Conservation (phyloP, 2,797 vertebrate species). For the Lemur catta region DNA sequence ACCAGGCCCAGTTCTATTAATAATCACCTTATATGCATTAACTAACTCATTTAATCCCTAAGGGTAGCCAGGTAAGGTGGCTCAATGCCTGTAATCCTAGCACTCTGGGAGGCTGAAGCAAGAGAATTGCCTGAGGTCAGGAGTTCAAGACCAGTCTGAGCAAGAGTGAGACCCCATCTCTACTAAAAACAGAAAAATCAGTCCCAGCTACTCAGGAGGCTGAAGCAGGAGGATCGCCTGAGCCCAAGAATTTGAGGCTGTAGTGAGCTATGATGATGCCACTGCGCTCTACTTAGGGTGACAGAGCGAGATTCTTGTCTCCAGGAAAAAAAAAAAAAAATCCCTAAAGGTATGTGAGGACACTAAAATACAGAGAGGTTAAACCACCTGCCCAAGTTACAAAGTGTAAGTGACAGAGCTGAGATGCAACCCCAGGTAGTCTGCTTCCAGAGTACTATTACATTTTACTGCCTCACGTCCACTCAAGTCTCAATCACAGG, state of each 20-base stretch:
- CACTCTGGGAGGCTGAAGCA: too few species aligned
- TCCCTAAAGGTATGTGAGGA: neutral
- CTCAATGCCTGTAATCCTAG: too few species aligned
- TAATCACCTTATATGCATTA: neutral
- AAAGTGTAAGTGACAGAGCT: neutral
- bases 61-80: too few species aligned
- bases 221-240: too few species aligned
- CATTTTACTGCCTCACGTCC: neutral
- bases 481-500: neutral
- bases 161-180: too few species aligned
- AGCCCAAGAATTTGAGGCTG: too few species aligned
- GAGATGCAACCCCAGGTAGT: neutral
- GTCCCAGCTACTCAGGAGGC: too few species aligned
- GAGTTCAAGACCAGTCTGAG: neutral
- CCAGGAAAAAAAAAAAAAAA: neutral
- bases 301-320: too few species aligned
- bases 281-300: too few species aligned
- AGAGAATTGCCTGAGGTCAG: too few species aligned
- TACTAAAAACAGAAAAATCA: too few species aligned
- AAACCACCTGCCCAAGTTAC: neutral
- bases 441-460: neutral
- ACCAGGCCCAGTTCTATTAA: neutral
- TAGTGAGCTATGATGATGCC: too few species aligned
- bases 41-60: neutral
- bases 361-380: neutral